Percentiles rank a stretch among this genome's conserved stretches.
These are phyloP conservation scores for Nautilus pompilius DNA, from an alignment of 1,140 invertebrate species.

Conservation along the genomic window DNA sequence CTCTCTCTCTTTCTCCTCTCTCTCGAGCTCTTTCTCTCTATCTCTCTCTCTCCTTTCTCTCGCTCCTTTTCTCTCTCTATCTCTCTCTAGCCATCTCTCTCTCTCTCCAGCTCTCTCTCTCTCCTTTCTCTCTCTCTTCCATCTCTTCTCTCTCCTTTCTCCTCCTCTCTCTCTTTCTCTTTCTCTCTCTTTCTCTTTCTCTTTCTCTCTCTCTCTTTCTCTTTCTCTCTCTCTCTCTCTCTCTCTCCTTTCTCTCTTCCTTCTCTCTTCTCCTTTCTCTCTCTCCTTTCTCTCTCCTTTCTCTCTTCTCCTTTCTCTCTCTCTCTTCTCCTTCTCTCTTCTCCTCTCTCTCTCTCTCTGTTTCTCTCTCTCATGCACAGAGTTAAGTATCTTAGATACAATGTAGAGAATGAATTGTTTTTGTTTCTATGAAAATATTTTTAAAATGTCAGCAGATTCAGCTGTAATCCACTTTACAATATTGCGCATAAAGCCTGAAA, in stretches of 20 bases:
- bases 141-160: not conserved
- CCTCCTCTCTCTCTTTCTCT: constrained; percentile 1
- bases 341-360: not conserved
- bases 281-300: too few species aligned
- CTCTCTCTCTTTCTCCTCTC: not conserved
- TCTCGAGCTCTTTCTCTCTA: not conserved
- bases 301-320: not conserved
- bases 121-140: not conserved
- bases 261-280: too few species aligned
- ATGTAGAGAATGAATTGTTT: too few species aligned
- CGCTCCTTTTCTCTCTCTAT: too few species aligned
- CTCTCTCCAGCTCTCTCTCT: not conserved
- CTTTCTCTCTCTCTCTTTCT: not conserved
- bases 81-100: not conserved
- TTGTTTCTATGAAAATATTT: too few species aligned
- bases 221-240: not conserved
- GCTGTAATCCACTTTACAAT: too few species aligned
- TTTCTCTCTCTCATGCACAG: not conserved
- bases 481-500: too few species aligned
- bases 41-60: too few species aligned
- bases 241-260: not conserved
- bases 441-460: too few species aligned
- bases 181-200: not conserved
- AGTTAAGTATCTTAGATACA: not conserved
- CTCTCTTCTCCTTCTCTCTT: not conserved